Evolutionary conservation across 2,888 invertebrate species (phyloP).

Genomic region (Meiosimyza platycephala): DNA sequence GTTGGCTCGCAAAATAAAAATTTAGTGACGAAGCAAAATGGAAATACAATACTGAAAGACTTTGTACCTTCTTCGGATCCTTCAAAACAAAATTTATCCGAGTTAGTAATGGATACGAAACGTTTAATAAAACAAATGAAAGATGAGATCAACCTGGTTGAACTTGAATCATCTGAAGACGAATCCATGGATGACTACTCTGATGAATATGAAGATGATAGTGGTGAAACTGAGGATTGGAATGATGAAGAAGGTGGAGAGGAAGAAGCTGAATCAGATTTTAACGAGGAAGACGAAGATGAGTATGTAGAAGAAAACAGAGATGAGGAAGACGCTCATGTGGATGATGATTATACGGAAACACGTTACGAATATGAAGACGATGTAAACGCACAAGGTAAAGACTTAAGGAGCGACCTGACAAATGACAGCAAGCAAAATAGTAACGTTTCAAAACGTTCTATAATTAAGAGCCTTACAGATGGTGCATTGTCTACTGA

Average conservation of each 20-base stretch:
- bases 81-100: conserved; percentile 66
- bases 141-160: conserved; percentile 74
- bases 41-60: conserved; percentile 49
- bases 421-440: neutral
- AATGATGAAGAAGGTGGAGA: conserved; percentile 57
- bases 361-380: conserved; percentile 47
- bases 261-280: conserved; percentile 50
- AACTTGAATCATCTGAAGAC: conserved; percentile 65
- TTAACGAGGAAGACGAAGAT: conserved; percentile 51
- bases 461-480: too few relatives aligned
- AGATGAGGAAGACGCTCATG: conserved; percentile 57
- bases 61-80: conserved; percentile 62
- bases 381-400: conserved; percentile 15
- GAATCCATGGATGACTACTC: conserved; percentile 69
- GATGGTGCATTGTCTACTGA: neutral
- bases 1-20: too few relatives aligned
- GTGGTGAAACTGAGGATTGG: conserved; percentile 57
- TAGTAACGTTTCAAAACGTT: neutral
- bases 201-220: conserved; percentile 68
- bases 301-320: conserved; percentile 49
- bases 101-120: conserved; percentile 73
- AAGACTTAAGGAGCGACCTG: neutral
- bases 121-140: conserved; percentile 75
- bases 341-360: conserved; percentile 54
- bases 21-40: neutral